Percentiles rank a stretch among this genome's conserved stretches.
Conservation (phyloP, 2,888 invertebrate species). For the Conchocele bisecta region DNA sequence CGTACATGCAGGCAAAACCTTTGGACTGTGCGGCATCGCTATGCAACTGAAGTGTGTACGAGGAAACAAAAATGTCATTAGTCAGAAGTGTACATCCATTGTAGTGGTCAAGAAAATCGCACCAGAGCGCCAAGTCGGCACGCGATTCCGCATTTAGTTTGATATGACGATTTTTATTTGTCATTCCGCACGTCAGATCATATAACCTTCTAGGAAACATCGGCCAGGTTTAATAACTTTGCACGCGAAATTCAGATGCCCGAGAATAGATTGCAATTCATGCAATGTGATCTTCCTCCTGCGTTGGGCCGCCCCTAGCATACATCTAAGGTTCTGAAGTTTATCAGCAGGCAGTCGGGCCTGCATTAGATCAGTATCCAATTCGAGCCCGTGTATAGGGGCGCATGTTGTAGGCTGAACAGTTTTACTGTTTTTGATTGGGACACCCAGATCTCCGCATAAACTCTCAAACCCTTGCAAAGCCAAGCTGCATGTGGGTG, state of each 20-base stretch:
- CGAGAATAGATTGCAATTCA: slow-evolving; percentile 19
- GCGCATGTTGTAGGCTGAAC: slow-evolving; percentile 4
- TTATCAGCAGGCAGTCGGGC: slow-evolving; percentile 22
- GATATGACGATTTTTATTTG: slow-evolving; percentile 17
- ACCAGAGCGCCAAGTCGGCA: slow-evolving; percentile 30
- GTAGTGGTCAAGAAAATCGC: slow-evolving; percentile 13
- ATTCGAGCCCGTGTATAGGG: slow-evolving; percentile 21
- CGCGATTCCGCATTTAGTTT: slow-evolving; percentile 11
- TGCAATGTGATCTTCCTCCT: slow-evolving; percentile 6
- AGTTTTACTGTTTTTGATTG: slow-evolving; percentile 26
- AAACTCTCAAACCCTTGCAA: slow-evolving; percentile 2
- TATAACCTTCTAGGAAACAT: slow-evolving; percentile 36
- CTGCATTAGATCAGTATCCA: slow-evolving; percentile 11
- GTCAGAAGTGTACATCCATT: slow-evolving; percentile 38
- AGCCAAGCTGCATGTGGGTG: neutral
- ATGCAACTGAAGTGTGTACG: slow-evolving; percentile 5
- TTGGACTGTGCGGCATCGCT: slow-evolving; percentile 32
- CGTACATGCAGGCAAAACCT: slow-evolving; percentile 25
- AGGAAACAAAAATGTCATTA: slow-evolving; percentile 25
- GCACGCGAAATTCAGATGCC: slow-evolving; percentile 37
- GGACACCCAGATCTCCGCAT: slow-evolving; percentile 3
- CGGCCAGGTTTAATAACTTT: slow-evolving; percentile 34
- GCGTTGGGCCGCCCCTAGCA: neutral
- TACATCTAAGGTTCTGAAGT: neutral
- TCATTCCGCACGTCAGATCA: slow-evolving; percentile 17